A percentile compares a stretch with the other conserved stretches of the same genome.
Evolutionary conservation across 1,140 invertebrate species (phyloP).

Genomic region (Venustaconcha ellipsiformis): DNA sequence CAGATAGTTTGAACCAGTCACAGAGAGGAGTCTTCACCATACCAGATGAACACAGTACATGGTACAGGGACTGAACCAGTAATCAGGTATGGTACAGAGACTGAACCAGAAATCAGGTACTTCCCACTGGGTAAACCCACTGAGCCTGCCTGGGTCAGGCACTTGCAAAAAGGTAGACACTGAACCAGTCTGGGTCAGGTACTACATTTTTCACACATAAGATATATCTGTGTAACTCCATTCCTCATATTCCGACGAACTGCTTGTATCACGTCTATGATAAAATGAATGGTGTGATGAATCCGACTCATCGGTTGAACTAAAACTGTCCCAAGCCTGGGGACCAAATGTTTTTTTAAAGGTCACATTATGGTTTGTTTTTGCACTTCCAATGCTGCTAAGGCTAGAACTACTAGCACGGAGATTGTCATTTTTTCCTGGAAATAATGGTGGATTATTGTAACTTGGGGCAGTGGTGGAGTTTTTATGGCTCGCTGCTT

Average conservation of each 20-base stretch:
- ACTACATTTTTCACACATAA: conserved; percentile 11
- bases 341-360: conserved; percentile 23
- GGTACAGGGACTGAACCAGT: too few relatives aligned
- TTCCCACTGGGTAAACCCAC: too few relatives aligned
- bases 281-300: conserved; percentile 25
- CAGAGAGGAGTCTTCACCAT: too few relatives aligned
- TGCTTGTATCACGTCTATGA: conserved; percentile 26
- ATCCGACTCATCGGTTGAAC: conserved; percentile 24
- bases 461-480: conserved; percentile 1
- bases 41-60: too few relatives aligned
- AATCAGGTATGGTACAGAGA: too few relatives aligned
- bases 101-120: too few relatives aligned
- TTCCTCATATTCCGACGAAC: conserved; percentile 11
- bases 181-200: too few relatives aligned
- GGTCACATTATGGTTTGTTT: neutral
- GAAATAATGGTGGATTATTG: conserved; percentile 10
- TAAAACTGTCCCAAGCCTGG: conserved; percentile 24
- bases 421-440: conserved; percentile 10
- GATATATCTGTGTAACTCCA: conserved; percentile 29
- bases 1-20: too few relatives aligned
- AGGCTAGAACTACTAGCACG: conserved; percentile 24
- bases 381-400: conserved; percentile 9
- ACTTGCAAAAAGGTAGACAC: too few relatives aligned
- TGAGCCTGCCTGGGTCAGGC: too few relatives aligned
- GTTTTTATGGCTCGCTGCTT: neutral